Percentiles rank a stretch among this genome's conserved stretches.
Conservation (phyloP, 2,888 invertebrate genomes). For the Polydrusus tereticollis region DNA sequence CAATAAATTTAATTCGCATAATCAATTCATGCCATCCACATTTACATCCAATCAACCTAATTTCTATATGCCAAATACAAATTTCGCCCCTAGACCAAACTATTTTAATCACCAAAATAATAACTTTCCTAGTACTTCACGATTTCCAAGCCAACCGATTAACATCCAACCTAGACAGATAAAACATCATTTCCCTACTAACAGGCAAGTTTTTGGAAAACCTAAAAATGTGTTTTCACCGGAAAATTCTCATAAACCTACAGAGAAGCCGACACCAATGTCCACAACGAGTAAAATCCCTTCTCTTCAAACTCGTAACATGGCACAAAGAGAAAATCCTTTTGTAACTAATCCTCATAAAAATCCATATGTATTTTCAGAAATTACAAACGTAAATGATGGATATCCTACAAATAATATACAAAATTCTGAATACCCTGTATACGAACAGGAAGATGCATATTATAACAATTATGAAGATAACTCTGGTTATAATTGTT, state of each 20-base stretch:
- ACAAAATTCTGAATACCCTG: neutral
- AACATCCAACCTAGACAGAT: constrained; percentile 42
- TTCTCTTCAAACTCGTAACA: neutral
- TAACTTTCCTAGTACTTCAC: neutral
- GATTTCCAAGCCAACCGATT: constrained; percentile 35
- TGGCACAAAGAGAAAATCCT: neutral
- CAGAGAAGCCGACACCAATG: constrained; percentile 22
- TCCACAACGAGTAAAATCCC: constrained; percentile 9
- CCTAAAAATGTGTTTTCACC: constrained; percentile 34
- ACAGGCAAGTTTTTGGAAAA: constrained; percentile 38
- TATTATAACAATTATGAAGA: neutral
- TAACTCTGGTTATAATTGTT: neutral
- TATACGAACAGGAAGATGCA: neutral
- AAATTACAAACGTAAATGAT: neutral
- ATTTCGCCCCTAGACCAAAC: neutral
- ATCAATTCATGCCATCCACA: neutral
- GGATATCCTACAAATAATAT: neutral
- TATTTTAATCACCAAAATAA: neutral
- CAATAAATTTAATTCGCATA: constrained; percentile 1
- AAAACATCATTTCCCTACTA: constrained; percentile 11
- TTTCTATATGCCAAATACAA: neutral
- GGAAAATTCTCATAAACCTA: constrained; percentile 39
- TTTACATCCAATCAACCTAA: neutral
- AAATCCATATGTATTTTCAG: neutral
- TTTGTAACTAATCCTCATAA: neutral